Conservation (phyloP, 1,140 invertebrate genomes). For the Drosophila carrolli region DNA sequence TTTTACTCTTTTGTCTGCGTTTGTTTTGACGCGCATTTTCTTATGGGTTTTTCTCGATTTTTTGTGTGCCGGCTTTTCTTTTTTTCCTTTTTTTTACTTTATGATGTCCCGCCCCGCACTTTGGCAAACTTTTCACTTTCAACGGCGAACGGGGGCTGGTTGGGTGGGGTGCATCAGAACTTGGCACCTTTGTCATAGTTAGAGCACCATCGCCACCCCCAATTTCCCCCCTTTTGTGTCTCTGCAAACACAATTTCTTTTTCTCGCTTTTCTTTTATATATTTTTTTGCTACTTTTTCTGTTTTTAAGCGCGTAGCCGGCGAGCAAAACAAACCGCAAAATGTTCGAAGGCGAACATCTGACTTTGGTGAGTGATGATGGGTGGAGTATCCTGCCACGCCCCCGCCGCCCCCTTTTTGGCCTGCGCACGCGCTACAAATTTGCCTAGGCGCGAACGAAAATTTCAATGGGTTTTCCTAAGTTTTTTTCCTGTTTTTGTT, state of each 20-base stretch:
- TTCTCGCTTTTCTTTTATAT: constrained; percentile 13
- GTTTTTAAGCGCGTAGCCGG: constrained; percentile 57
- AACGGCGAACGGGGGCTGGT: constrained; percentile 4
- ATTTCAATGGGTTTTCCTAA: constrained; percentile 53
- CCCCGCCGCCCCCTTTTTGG: background rate
- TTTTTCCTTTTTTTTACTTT: constrained; percentile 25
- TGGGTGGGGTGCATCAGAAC: constrained; percentile 37
- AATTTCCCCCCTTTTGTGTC: constrained; percentile 6
- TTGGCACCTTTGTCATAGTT: constrained; percentile 72
- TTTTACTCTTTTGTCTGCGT: constrained; percentile 37
- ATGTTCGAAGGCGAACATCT: constrained; percentile 53
- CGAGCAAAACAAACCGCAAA: constrained; percentile 79
- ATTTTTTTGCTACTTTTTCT: background rate
- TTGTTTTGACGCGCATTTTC: constrained; percentile 46
- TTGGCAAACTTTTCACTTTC: constrained; percentile 84
- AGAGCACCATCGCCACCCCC: constrained; percentile 6
- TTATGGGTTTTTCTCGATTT: constrained; percentile 6
- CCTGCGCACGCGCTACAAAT: constrained; percentile 49
- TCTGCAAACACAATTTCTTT: constrained; percentile 37
- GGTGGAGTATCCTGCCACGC: constrained; percentile 38
- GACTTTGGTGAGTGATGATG: constrained; percentile 56
- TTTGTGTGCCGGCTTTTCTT: constrained; percentile 7
- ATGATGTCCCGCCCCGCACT: constrained; percentile 57
- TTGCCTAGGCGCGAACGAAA: constrained; percentile 51
- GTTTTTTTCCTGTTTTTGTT: constrained; percentile 15